Percentiles rank a stretch among this genome's conserved stretches.
These are phyloP conservation scores for Ctenodactylus gundi DNA, from an alignment of 2,113 vertebrate genomes.

Conservation along the genomic window DNA sequence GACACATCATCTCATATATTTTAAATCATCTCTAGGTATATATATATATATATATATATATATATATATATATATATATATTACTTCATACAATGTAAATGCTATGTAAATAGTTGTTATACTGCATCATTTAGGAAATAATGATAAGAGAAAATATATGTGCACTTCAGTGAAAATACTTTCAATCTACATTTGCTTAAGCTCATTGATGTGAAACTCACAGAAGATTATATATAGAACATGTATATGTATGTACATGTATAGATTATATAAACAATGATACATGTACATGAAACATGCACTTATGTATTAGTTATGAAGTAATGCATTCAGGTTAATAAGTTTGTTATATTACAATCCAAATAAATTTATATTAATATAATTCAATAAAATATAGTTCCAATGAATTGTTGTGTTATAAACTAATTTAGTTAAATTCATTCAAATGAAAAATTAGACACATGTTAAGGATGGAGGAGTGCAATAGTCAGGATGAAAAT, in stretches of 20 bases:
- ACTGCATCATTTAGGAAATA: background rate
- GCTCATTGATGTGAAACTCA: background rate
- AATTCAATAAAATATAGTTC: background rate
- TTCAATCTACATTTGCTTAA: background rate
- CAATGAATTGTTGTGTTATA: background rate
- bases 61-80: no score
- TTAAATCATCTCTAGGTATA: background rate
- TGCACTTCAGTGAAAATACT: no score
- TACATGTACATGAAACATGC: background rate
- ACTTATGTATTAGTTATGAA: background rate
- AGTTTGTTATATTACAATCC: background rate
- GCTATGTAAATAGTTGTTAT: background rate
- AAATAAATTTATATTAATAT: background rate
- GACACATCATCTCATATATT: background rate
- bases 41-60: no score
- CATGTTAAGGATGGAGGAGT: background rate
- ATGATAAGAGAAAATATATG: background rate
- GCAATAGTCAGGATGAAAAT: background rate
- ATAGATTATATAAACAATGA: background rate
- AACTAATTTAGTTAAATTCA: background rate
- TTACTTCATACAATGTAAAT: background rate
- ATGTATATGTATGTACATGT: background rate
- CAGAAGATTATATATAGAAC: background rate
- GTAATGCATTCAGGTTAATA: background rate
- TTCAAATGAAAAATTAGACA: conserved; percentile 17